Conservation (phyloP, 2,888 invertebrate species). For the Heliconius aoede region DNA sequence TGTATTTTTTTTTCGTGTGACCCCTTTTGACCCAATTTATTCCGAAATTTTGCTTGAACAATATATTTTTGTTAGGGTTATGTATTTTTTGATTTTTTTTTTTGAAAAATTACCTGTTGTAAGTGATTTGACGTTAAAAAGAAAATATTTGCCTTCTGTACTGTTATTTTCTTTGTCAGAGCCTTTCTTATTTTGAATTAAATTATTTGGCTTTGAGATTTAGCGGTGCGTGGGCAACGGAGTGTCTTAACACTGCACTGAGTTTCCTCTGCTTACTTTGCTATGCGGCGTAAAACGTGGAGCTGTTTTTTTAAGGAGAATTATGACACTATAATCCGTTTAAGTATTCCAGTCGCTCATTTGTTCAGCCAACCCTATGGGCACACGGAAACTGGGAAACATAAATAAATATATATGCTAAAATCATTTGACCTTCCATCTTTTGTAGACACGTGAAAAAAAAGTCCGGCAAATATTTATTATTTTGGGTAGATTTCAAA, state of each 20-base stretch:
- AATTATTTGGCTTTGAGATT: too few species aligned
- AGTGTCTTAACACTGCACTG: too few species aligned
- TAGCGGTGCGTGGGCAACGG: too few species aligned
- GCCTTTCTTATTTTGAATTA: too few species aligned
- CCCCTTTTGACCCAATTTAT: conserved; percentile 62
- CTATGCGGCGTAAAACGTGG: too few species aligned
- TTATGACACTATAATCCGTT: not conserved
- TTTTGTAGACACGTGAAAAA: conserved; percentile 33
- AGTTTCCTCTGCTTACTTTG: too few species aligned
- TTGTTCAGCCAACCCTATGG: conserved; percentile 28
- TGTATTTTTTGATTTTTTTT: not conserved
- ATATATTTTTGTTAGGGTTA: conserved; percentile 42
- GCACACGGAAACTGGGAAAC: conserved; percentile 48
- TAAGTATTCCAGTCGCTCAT: not conserved
- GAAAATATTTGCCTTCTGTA: too few species aligned
- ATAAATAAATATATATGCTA: conserved; percentile 47
- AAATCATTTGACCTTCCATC: conserved; percentile 47
- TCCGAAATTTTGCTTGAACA: conserved; percentile 49
- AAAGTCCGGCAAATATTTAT: conserved; percentile 19
- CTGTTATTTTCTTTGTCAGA: too few species aligned
- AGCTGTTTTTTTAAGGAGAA: not conserved
- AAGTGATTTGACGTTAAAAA: too few species aligned
- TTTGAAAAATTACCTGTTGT: not conserved
- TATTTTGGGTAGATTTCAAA: not conserved
- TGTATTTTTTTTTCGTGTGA: conserved; percentile 45